Evolutionary conservation across 2,797 vertebrate species (phyloP), one percentile per base, ranked within the genome.

Genomic region (Tangara arthus): DNA sequence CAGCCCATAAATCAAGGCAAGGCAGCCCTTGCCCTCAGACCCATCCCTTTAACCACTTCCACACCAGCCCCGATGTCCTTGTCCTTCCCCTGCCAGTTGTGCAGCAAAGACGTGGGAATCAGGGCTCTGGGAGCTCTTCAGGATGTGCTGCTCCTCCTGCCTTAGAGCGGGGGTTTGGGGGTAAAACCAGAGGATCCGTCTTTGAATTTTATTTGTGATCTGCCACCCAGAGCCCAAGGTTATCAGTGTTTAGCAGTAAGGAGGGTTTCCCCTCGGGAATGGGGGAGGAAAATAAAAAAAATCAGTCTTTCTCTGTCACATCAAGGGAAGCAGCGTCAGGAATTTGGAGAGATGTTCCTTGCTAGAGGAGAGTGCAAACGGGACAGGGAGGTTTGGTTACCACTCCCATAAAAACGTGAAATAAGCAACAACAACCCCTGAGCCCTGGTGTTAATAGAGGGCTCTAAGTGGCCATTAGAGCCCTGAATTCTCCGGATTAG

Each of bases 221-320:
- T 53, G 46, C 28, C 35, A 69, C 35, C 21, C 17, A n/a, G 21
- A 87, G 22, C 15, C 27, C 2, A 2, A 30, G 66, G 46, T 32
- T 77, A 82, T 65, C 0, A 0, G 16, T 3, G 0, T 56, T 82
- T 10, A 70, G 20, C 20, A 18, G 5, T 13, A 57, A 66, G 24
- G 28, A 70, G 8, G 10, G 24, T 22, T 83, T 82, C 82, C 12
- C 11, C 8, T 50, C 5, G 1, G 7, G 6, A 44, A 63, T 4
- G 8, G 27, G 17, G 6, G 2, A 1, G 0, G 2, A 9, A 0
- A 0, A 4, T 11, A 24, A n/a, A 19, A 27, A 44, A 35, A 17
- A 34, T 10, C 41, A 23, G 5, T 12, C 12, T 69, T 76, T 60
- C 42, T 35, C 12, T 2, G 0, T 73, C 18, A 5, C 19, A 5